A percentile compares a stretch with the other conserved stretches of the same genome.
phyloP scores from a whole-genome alignment of 2,888 invertebrate genomes.

The Macrophya annulata region DNA sequence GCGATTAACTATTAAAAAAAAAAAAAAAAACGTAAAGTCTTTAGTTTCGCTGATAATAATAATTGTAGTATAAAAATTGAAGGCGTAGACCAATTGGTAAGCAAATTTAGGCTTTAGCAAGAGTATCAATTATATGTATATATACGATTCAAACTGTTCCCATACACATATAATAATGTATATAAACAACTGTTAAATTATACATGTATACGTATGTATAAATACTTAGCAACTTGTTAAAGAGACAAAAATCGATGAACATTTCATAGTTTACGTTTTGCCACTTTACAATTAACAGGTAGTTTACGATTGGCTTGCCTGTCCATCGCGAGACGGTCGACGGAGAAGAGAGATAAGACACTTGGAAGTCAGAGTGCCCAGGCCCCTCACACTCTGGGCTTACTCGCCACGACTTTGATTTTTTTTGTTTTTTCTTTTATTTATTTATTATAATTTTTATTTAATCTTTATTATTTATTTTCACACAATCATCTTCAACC shows the following conservation, averaged over 20 bases:
- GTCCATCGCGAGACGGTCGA: slow-evolving; percentile 72
- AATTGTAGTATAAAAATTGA: slow-evolving; percentile 52
- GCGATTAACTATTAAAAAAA: slow-evolving; percentile 16
- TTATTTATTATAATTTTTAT: not conserved
- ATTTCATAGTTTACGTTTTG: slow-evolving; percentile 38
- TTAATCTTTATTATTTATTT: slow-evolving; percentile 7
- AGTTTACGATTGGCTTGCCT: slow-evolving; percentile 64
- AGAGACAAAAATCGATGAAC: slow-evolving; percentile 39
- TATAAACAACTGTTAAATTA: slow-evolving; percentile 40
- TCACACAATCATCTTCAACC: slow-evolving; percentile 69
- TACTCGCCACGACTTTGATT: slow-evolving; percentile 72
- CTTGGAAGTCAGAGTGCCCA: slow-evolving; percentile 76
- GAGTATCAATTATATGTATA: slow-evolving; percentile 54
- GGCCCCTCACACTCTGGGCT: slow-evolving; percentile 69
- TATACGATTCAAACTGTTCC: slow-evolving; percentile 65
- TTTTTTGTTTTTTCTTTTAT: slow-evolving; percentile 59
- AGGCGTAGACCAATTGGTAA: slow-evolving; percentile 47
- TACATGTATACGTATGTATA: slow-evolving; percentile 28
- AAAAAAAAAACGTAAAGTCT: slow-evolving; percentile 16
- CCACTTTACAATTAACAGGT: slow-evolving; percentile 49
- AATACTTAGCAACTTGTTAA: slow-evolving; percentile 33
- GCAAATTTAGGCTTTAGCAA: slow-evolving; percentile 51
- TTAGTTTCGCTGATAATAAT: slow-evolving; percentile 40
- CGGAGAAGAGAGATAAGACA: slow-evolving; percentile 75
- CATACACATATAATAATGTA: slow-evolving; percentile 28